phyloP scores from a whole-genome alignment of 1,140 invertebrate genomes.

The Zaprionus africanus region DNA sequence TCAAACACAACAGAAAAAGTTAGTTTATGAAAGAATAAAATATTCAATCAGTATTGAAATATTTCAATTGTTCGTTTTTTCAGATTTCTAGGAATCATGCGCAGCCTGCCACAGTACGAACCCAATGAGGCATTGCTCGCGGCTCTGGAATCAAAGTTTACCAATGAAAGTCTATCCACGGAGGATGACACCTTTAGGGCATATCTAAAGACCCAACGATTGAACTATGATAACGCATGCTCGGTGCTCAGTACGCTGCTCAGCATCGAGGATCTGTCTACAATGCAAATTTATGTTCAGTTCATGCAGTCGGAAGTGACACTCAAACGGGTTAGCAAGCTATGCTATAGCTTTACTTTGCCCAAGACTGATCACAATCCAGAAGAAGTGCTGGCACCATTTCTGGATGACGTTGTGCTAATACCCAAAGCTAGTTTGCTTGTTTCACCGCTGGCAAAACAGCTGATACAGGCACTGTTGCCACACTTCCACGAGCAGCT shows the following conservation, averaged over 20 bases:
- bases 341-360: not conserved
- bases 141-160: constrained; percentile 44
- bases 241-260: constrained; percentile 52
- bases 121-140: constrained; percentile 47
- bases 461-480: constrained; percentile 43
- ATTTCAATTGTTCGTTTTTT: not conserved
- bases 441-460: constrained; percentile 25
- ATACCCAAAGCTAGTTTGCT: constrained; percentile 59
- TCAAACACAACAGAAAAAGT: constrained; percentile 27
- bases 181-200: constrained; percentile 24
- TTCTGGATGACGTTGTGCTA: constrained; percentile 68
- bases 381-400: constrained; percentile 52
- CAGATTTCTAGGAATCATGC: constrained; percentile 49
- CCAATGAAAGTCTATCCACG: constrained; percentile 19
- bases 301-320: constrained; percentile 43
- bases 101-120: constrained; percentile 32
- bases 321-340: constrained; percentile 12
- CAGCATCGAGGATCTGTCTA: constrained; percentile 59
- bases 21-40: not conserved
- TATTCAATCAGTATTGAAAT: no score
- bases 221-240: constrained; percentile 56
- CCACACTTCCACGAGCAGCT: constrained; percentile 55
- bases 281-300: constrained; percentile 48
- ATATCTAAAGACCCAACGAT: constrained; percentile 26
- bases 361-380: constrained; percentile 22